Percentiles rank a stretch among this genome's conserved stretches.
Evolutionary conservation across 1,140 invertebrate species (phyloP).

Genomic region (Pantala flavescens): DNA sequence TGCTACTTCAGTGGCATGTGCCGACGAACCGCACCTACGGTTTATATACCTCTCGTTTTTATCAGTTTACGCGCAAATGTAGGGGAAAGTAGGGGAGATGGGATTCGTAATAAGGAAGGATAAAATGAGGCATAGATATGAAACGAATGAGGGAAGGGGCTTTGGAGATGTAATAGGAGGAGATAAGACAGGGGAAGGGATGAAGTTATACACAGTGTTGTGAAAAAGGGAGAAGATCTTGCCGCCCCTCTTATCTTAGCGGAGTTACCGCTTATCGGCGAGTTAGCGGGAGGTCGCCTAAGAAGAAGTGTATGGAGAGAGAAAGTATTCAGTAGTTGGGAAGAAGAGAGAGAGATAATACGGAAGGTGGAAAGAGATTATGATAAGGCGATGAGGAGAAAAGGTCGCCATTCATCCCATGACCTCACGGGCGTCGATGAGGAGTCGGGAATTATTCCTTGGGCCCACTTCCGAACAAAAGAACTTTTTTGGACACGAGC

Average conservation of each 20-base stretch:
- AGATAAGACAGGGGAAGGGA: no score
- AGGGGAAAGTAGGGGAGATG: neutral
- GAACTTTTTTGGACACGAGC: neutral
- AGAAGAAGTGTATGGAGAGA: no score
- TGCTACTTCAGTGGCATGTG: neutral
- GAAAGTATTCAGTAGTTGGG: no score
- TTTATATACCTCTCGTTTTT: slow-evolving; percentile 4
- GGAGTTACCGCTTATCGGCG: no score
- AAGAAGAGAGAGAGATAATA: no score
- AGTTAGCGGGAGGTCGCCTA: no score
- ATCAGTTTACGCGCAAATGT: neutral
- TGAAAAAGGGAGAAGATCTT: neutral
- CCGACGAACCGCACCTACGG: neutral
- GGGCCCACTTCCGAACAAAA: neutral
- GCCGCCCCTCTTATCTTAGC: neutral
- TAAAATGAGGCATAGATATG: neutral
- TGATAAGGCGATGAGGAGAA: no score
- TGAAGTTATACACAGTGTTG: no score
- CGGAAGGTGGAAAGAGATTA: no score
- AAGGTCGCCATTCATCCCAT: no score
- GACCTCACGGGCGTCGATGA: no score
- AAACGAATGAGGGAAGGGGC: neutral
- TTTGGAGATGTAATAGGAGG: no score
- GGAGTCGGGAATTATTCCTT: neutral
- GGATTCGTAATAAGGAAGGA: neutral